phyloP scores from a whole-genome alignment of 2,888 invertebrate species.

The Pollenia griseotomentosa region DNA sequence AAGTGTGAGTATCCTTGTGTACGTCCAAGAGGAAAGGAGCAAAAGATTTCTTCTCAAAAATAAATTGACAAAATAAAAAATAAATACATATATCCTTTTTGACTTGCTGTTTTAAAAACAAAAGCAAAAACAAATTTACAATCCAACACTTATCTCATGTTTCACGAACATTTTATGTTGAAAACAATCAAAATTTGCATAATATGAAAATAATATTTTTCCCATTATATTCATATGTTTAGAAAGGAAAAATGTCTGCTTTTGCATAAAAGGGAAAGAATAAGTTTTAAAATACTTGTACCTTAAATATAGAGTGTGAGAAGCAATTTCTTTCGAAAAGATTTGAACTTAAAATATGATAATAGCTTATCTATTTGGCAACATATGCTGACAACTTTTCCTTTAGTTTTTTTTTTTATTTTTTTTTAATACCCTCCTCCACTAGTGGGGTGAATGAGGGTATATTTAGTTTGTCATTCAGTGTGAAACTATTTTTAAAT shows the following conservation, averaged over 20 bases:
- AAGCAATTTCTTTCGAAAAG: neutral
- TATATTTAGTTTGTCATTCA: too few species aligned
- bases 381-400: constrained; percentile 60
- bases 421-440: too few species aligned
- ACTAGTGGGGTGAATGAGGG: too few species aligned
- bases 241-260: constrained; percentile 12
- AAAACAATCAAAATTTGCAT: constrained; percentile 82
- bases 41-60: neutral
- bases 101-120: constrained; percentile 79
- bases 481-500: too few species aligned
- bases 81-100: neutral
- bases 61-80: neutral
- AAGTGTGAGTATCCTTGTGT: neutral
- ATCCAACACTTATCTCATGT: constrained; percentile 88
- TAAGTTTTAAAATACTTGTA: neutral
- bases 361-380: constrained; percentile 63
- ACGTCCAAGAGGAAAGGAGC: neutral
- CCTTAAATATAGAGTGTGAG: neutral
- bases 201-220: constrained; percentile 82
- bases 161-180: constrained; percentile 69
- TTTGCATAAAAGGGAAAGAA: neutral
- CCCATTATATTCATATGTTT: constrained; percentile 59
- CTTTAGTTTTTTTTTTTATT: neutral
- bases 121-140: constrained; percentile 87
- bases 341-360: constrained; percentile 60